Evolutionary conservation across 2,113 vertebrate genomes (phyloP), one percentile per base, ranked within the genome.

Genomic region (Saccopteryx leptura): DNA sequence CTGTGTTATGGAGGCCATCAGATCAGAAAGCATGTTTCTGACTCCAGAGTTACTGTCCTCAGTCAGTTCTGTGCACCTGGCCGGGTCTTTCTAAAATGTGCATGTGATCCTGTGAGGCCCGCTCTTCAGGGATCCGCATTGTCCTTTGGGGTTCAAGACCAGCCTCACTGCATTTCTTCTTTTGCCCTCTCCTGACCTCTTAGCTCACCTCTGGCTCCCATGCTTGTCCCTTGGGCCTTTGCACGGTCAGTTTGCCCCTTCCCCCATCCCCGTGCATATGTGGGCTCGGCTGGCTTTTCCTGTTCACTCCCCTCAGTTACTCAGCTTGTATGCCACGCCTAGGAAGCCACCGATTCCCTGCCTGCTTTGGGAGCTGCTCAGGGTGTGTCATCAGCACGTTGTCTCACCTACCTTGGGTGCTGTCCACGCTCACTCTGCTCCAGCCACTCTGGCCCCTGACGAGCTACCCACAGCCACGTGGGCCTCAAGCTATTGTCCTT

Each of bases 341-440:
- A 10, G 48, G 11, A 23, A 11, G 50, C 8, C 39, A 4, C 60
- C 24, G 23, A 21, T 18, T 50, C 46, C 28, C 28, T 56, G 63
- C 21, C 61, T 68, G 54, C 50, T 54, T 24, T 13, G 54, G n/a
- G 90, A 56, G 82, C n/a, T 31, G 11, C 46, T 26, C 15, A 7
- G 63, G 26, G 31, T 13, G 4, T 18, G 50, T 60, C 86, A 46
- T 7, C n/a, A 61, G 1, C 23, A 23, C 15, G 71, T 9, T 19
- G 52, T 28, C 15, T 19, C 21, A 2, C 33, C 12, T 1, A 4
- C 58, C 15, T 7, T 79, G 3, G 0, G 9, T 2, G 1, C 33
- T 24, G 23, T 63, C 56, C 13, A 0, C 14, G 63, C 28, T 11
- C 10, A 14, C 19, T 91, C 26, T 33, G 3, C 63, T 60, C 0